Base-by-base conservation (phyloP, 2,113 vertebrate genomes). In the Hyaena hyaena region DNA sequence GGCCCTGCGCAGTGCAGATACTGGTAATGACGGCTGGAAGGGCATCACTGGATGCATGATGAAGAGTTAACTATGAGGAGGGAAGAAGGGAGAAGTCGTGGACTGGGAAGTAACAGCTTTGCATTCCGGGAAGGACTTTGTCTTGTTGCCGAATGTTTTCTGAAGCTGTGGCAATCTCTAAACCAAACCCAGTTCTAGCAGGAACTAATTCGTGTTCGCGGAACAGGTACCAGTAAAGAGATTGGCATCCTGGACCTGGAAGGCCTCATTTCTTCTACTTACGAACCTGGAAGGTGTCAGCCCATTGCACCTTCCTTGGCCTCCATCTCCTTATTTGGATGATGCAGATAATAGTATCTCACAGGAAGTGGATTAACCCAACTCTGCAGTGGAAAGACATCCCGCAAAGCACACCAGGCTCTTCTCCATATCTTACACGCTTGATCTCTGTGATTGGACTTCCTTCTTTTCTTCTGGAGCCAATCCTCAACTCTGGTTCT, bases 371-470 rank as follows among this genome's bases (percentile, higher is more conserved):
- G 53, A 86, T 79, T 61, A 12, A 17, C 4, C 26, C 43, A 33
- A 11, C 0, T 4, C 19, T 24, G 4, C 19, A 1, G 15, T 26
- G 7, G 31, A 65, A 50, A 53, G 0, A 7, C 7, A 43, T 5
- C 1, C 2, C 15, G 5, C 19, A 73, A 81, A 28, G 39, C 33
- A 26, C 19, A 24, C 17, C 16, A 53, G 3, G 19, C 28, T 26
- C 4, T 16, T 61, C 12, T 6, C 24, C 26, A 12, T 5, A 0
- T 4, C 2, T 43, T 12, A 26, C 28, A 35, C n/a, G 24, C 53
- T 16, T 10, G 24, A 16, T 39, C 19, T 45, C 1, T 0, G 7
- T 26, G 65, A 28, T 35, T 15, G 28, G 35, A 9, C 14, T 31
- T 26, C 5, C 2, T 55, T 39, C 45, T 10, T 35, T 26, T 35